These are phyloP conservation scores for Drosophila phalerata DNA, from an alignment of 2,888 invertebrate species.

Conservation along the genomic window DNA sequence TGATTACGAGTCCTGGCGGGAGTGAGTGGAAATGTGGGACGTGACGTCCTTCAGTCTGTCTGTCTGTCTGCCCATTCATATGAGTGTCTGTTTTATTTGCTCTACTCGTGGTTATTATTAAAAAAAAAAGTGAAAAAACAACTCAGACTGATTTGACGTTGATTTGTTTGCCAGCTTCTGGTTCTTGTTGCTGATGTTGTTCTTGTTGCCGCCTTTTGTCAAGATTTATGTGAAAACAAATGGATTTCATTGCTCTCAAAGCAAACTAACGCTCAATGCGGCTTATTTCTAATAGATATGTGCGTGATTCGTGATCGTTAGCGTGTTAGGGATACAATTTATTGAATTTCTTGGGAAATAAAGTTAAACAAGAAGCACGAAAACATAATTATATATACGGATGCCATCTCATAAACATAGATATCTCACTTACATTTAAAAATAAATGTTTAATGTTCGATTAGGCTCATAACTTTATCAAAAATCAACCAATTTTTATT, in stretches of 20 bases:
- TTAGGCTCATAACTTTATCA: no score
- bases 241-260: slow-evolving; percentile 38
- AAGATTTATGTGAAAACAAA: slow-evolving; percentile 37
- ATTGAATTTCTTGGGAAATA: background rate
- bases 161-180: slow-evolving; percentile 48
- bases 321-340: background rate
- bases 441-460: no score
- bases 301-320: slow-evolving; percentile 32
- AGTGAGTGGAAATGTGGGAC: background rate
- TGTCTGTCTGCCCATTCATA: slow-evolving; percentile 27
- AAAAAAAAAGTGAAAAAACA: background rate
- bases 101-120: slow-evolving; percentile 22
- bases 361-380: background rate
- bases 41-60: slow-evolving; percentile 4
- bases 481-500: no score
- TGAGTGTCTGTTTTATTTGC: slow-evolving; percentile 36
- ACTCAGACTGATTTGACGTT: slow-evolving; percentile 49
- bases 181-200: background rate
- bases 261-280: background rate
- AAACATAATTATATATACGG: background rate
- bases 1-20: slow-evolving; percentile 60
- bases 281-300: slow-evolving; percentile 4
- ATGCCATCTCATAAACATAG: no score
- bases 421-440: no score
- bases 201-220: slow-evolving; percentile 31